phyloP scores from a whole-genome alignment of 2,113 vertebrate species.

The Panthera uncia region DNA sequence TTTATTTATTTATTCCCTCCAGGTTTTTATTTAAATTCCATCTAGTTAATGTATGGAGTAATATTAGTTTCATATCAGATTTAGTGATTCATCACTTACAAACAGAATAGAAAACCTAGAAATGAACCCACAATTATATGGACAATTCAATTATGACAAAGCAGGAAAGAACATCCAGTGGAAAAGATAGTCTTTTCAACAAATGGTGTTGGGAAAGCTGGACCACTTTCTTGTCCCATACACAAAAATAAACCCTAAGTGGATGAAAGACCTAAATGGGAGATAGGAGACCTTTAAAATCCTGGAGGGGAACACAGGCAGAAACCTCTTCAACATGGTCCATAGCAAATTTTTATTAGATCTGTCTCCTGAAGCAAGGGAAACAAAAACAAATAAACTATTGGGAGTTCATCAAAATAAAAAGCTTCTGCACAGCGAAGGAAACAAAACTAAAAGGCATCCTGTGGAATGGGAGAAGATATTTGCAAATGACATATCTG shows the following conservation, averaged over 20 bases:
- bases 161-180: background rate
- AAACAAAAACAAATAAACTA: background rate
- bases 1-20: too few species aligned
- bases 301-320: background rate
- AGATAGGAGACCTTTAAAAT: too few species aligned
- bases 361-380: background rate
- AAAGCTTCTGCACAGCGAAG: background rate
- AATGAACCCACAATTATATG: background rate
- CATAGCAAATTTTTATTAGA: background rate
- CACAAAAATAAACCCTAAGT: too few species aligned
- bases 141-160: background rate
- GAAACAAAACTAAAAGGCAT: background rate
- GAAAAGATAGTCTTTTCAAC: background rate
- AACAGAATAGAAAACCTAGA: background rate
- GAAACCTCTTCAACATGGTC: background rate
- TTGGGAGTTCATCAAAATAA: background rate
- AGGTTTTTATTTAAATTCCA: too few species aligned
- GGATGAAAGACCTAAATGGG: too few species aligned
- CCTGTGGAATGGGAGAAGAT: background rate
- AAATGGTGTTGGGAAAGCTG: background rate
- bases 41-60: too few species aligned
- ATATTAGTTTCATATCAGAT: too few species aligned
- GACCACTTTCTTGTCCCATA: background rate
- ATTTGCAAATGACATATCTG: background rate
- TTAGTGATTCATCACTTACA: background rate